Conservation (phyloP, 2,888 invertebrate species). For the Leptinotarsa juncta region DNA sequence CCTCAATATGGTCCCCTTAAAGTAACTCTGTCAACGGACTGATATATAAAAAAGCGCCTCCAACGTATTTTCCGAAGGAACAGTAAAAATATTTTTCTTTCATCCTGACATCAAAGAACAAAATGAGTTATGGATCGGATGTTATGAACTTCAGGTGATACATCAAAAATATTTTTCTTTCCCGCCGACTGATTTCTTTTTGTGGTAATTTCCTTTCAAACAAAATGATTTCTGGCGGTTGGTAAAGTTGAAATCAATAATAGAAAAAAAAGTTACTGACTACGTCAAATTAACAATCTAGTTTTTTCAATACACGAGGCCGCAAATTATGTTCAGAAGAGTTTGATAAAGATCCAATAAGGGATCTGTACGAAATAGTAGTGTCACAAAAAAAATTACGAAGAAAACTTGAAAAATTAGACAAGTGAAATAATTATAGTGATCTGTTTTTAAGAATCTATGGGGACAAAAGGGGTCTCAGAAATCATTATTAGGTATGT, state of each 20-base stretch:
- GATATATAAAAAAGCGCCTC: neutral
- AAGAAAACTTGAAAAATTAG: too few species aligned
- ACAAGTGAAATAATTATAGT: too few species aligned
- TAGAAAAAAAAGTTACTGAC: neutral
- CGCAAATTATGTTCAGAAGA: too few species aligned
- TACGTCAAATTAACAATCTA: neutral
- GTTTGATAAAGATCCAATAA: too few species aligned
- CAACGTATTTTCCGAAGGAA: neutral
- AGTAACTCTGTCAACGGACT: neutral
- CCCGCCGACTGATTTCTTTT: neutral
- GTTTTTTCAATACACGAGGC: neutral
- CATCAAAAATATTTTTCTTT: neutral
- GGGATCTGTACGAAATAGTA: too few species aligned
- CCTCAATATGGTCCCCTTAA: too few species aligned
- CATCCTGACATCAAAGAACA: neutral
- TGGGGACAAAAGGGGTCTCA: too few species aligned
- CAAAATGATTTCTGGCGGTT: neutral
- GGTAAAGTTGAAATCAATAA: neutral
- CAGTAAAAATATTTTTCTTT: neutral
- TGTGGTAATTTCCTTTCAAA: neutral
- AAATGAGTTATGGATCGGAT: slow-evolving; percentile 4
- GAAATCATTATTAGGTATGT: too few species aligned
- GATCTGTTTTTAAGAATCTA: too few species aligned
- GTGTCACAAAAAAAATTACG: too few species aligned
- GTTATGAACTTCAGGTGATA: slow-evolving; percentile 11